A percentile compares a stretch with the other conserved stretches of the same genome.
Conservation (phyloP, 2,888 invertebrate genomes). For the Trachelus iudaicus region DNA sequence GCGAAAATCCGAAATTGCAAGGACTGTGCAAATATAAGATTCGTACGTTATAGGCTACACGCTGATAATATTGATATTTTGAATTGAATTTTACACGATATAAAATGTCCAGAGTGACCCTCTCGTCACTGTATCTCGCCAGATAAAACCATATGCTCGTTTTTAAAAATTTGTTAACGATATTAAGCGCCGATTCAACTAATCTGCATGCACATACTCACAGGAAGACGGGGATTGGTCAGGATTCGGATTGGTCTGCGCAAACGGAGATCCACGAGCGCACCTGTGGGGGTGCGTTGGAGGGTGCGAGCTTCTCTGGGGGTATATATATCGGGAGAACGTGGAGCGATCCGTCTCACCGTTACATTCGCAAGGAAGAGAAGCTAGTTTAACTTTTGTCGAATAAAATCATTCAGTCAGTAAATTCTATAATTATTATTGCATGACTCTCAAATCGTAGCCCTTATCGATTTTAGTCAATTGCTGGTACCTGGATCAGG, state of each 20-base stretch:
- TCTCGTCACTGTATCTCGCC: neutral
- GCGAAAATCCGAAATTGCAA: constrained; percentile 9
- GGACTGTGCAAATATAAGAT: neutral
- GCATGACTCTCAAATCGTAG: neutral
- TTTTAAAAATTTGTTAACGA: constrained; percentile 5
- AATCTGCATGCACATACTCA: neutral
- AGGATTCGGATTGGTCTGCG: constrained; percentile 6
- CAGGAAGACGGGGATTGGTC: neutral
- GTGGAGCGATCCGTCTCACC: constrained; percentile 18
- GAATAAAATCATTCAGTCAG: neutral
- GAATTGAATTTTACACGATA: constrained; percentile 4
- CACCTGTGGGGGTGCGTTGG: constrained; percentile 14
- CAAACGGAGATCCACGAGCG: neutral
- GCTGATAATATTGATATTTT: neutral
- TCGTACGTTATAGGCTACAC: neutral
- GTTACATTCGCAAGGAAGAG: constrained; percentile 21
- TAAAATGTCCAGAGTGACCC: neutral
- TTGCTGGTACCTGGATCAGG: neutral
- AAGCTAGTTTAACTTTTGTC: neutral
- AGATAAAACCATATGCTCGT: constrained; percentile 16
- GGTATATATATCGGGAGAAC: constrained; percentile 18
- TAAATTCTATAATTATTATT: neutral
- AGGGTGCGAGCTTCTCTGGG: constrained; percentile 4
- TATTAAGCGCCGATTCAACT: neutral
- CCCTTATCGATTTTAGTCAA: neutral